A percentile compares a stretch with the other conserved stretches of the same genome.
These are phyloP conservation scores for Lethenteron reissneri DNA, from an alignment of 2,113 vertebrate species.

Conservation along the genomic window DNA sequence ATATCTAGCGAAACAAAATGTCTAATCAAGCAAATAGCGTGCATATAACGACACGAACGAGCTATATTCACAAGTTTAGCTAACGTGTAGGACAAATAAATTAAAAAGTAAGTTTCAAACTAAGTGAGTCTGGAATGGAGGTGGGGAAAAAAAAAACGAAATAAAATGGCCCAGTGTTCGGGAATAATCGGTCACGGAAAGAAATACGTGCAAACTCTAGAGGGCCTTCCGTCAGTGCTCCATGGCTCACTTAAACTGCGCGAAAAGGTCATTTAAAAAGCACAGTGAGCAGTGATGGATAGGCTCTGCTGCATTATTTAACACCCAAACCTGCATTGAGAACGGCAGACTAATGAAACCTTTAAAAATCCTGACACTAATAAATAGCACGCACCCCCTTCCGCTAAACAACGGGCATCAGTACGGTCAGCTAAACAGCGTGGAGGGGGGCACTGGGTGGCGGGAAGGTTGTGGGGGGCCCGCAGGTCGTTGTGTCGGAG, in stretches of 20 bases:
- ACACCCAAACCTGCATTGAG: slow-evolving; percentile 5
- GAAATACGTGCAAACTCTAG: background rate
- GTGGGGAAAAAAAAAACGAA: too few species aligned
- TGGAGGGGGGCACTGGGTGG: background rate
- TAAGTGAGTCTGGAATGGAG: too few species aligned
- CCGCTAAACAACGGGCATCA: slow-evolving; percentile 2
- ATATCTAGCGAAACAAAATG: too few species aligned
- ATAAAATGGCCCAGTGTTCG: too few species aligned
- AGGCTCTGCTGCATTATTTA: slow-evolving; percentile 4
- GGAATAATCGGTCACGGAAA: background rate
- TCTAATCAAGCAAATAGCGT: too few species aligned
- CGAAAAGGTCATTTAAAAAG: slow-evolving; percentile 6
- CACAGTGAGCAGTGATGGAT: slow-evolving; percentile 5
- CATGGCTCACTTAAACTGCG: slow-evolving; percentile 5
- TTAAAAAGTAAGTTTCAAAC: too few species aligned
- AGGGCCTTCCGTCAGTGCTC: slow-evolving; percentile 1
- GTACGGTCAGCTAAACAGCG: background rate
- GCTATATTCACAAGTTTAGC: too few species aligned
- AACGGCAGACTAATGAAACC: slow-evolving; percentile 5
- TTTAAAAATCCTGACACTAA: slow-evolving; percentile 6
- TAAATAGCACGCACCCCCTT: slow-evolving; percentile 3
- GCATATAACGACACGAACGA: too few species aligned
- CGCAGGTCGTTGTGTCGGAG: too few species aligned
- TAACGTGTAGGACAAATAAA: too few species aligned
- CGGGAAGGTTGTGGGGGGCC: too few species aligned